Evolutionary conservation across 2,797 vertebrate genomes (phyloP), one percentile per base, ranked within the genome.

Genomic region (Harpagifer antarcticus): DNA sequence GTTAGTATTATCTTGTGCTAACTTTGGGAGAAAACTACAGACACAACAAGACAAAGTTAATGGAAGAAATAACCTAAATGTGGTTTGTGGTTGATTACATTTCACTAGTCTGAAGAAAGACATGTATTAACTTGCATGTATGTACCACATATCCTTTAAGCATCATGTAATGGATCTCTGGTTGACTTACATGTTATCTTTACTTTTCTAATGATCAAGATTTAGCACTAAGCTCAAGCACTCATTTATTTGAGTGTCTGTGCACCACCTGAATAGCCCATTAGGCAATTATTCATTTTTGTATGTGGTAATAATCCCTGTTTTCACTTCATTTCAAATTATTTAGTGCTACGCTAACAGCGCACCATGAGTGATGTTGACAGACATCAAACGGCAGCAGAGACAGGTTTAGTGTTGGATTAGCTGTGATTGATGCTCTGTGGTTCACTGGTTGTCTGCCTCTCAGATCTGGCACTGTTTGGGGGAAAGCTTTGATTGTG

Each of bases 341-440:
- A 70, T 45, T 12, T 11, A 5, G 44, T 13, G 19, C 65, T 44
- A 17, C 11, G 45, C 68, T 72, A 81, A 85, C 66, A 42, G 72
- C 3, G 3, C 68, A 5, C 76, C 52, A 31, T 81, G 85, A 86
- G 67, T 68, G 87, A 37, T 37, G 33, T 58, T 84, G 76, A 86
- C 78, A 73, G 45, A 77, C 92, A 88, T 91, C 88, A 89, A 90
- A 92, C 68, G 70, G 60, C 69, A 53, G 68, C 68, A 81, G 77
- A 86, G 82, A 68, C 86, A 47, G 89, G 74, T 88, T 91, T 82
- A 88, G 84, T 73, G 88, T 63, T 85, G 89, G 89, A 90, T 93
- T 86, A 89, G 64, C 43, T 43, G 59, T 92, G 86, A 92, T 84
- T 89, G 88, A 92, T 92, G 86, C 62, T 86, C 81, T 81, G 79